A percentile compares a stretch with the other conserved stretches of the same genome.
These are phyloP conservation scores for Xiphias gladius DNA, from an alignment of 2,113 vertebrate species.

Conservation along the genomic window DNA sequence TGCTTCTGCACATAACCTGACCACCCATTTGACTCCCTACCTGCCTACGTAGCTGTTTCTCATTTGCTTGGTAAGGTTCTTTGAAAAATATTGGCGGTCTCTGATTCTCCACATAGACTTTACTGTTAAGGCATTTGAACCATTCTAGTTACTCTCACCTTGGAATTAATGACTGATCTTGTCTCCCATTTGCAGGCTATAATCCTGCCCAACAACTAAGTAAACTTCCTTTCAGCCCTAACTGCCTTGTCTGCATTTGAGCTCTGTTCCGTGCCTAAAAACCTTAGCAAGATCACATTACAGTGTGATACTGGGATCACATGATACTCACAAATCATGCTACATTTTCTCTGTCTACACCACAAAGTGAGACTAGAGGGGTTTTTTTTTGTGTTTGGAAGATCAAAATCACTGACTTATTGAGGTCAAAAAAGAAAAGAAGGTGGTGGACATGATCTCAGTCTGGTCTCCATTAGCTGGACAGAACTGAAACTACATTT, in stretches of 20 bases:
- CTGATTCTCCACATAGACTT: too few species aligned
- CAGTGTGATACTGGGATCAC: background rate
- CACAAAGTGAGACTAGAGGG: background rate
- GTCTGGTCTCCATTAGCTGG: too few species aligned
- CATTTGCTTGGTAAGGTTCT: background rate
- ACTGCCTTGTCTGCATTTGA: background rate
- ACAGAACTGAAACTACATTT: too few species aligned
- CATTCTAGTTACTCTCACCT: background rate
- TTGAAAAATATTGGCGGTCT: background rate
- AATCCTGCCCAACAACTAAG: background rate
- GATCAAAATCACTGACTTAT: background rate
- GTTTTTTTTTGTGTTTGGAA: background rate
- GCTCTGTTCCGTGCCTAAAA: background rate
- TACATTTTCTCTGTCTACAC: background rate
- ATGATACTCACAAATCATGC: background rate
- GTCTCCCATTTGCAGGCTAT: background rate
- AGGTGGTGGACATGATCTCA: too few species aligned
- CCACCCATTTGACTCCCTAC: background rate
- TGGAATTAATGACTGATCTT: background rate
- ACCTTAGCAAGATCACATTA: slow-evolving; percentile 5
- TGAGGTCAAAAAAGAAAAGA: background rate
- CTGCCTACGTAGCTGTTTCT: background rate
- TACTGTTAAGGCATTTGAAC: background rate
- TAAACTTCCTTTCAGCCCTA: slow-evolving; percentile 9
- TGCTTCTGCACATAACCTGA: background rate